Base-by-base conservation (phyloP, 1,140 invertebrate species). In the Agrilus planipennis region DNA sequence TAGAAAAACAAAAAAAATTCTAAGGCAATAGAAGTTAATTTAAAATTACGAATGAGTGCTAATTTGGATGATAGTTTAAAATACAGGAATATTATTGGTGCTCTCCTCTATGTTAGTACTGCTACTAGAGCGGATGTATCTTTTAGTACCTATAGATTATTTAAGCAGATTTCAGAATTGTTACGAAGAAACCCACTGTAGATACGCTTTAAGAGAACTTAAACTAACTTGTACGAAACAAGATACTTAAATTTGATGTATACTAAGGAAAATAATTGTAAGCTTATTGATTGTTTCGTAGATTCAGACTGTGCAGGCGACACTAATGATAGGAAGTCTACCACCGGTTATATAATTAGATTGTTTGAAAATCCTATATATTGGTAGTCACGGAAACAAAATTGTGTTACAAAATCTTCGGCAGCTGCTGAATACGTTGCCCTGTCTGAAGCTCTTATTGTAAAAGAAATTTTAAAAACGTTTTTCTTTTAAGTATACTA, bases 241-340 rank as follows among this genome's bases (percentile, higher is more conserved):
- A 27, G n/a, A 28, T 4, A 38, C 46, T 28, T 60, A 38, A 60
- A 60, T 36, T 42, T 62, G 46, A 56, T 40, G 17, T 58, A 54
- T 32, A 49, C 38, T 44, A 36, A 50, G 32, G 56, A 49, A 41
- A 14, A 34, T n/a, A 29, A 54, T 44, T 23, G 32, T 48, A 47
- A 57, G 30, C 44, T 51, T 37, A 45, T 61, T 23, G 51, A 60
- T 49, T 57, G 55, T 51, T 48, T 53, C 34, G n/a, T n/a, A n/a
- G 60, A 63, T 49, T 47, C 57, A 1, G 55, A 65, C 42, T 63
- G 58, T 53, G 61, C 50, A 7, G 46, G 53, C 42, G 60, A 61
- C 20, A 44, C 7, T 6, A 15, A 46, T 15, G 52, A 60, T 18
- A 47, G 58, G 12, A 60, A 51, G 42, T 63, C 57, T 14, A 62